Percentiles rank a stretch among this genome's conserved stretches.
Evolutionary conservation across 2,797 vertebrate species (phyloP).

Genomic region (Iguana delicatissima): DNA sequence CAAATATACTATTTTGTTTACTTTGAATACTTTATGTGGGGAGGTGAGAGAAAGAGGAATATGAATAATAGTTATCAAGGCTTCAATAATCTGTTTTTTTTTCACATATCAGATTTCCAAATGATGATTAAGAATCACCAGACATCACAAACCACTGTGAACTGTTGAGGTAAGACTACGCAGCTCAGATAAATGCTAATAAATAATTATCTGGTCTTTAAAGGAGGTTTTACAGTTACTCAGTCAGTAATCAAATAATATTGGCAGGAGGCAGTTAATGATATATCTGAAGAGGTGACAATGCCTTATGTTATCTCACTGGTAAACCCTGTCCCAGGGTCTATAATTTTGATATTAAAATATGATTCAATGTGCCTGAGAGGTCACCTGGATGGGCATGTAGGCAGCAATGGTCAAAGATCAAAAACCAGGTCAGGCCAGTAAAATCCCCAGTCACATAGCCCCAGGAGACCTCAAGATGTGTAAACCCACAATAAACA

Average conservation of each 20-base stretch:
- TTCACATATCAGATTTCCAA: neutral
- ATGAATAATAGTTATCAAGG: neutral
- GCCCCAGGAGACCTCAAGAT: too few relatives aligned
- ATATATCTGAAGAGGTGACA: constrained; percentile 13
- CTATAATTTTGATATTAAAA: too few relatives aligned
- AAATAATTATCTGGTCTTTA: constrained; percentile 6
- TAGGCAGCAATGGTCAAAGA: too few relatives aligned
- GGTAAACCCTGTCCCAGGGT: too few relatives aligned
- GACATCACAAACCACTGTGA: neutral
- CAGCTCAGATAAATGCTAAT: neutral
- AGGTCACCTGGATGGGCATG: too few relatives aligned
- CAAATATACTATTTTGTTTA: neutral
- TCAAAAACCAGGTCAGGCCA: too few relatives aligned
- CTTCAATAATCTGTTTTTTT: neutral
- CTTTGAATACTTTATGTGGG: neutral
- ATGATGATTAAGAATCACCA: neutral
- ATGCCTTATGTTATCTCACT: too few relatives aligned
- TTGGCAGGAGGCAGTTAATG: constrained; percentile 11
- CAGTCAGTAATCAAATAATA: neutral
- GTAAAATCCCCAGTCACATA: too few relatives aligned
- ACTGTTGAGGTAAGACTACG: neutral
- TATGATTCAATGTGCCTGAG: too few relatives aligned
- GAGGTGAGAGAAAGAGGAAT: neutral
- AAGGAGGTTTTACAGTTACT: neutral
- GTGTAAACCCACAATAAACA: too few relatives aligned